These are phyloP conservation scores for Hepsetus odoe DNA, from an alignment of 2,113 vertebrate genomes.

Conservation along the genomic window DNA sequence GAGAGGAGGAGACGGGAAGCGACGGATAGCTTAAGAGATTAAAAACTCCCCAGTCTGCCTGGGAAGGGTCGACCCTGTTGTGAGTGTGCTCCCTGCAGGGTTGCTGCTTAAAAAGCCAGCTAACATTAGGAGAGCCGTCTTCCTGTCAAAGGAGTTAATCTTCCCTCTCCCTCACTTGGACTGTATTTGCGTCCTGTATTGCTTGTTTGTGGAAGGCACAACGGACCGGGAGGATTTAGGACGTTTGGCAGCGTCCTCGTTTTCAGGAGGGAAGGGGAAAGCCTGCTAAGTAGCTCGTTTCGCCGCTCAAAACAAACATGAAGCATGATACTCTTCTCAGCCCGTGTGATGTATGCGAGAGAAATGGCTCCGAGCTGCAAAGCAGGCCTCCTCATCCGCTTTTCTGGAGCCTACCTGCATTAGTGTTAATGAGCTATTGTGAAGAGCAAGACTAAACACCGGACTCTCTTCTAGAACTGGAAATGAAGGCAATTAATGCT, in stretches of 20 bases:
- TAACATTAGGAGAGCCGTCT: constrained; percentile 67
- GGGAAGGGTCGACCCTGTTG: constrained; percentile 50
- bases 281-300: constrained; percentile 66
- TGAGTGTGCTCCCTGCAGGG: constrained; percentile 60
- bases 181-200: constrained; percentile 48
- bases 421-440: constrained; percentile 7
- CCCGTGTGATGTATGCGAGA: background rate
- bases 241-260: constrained; percentile 62
- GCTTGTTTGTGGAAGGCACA: constrained; percentile 67
- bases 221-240: constrained; percentile 70
- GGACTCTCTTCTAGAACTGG: constrained; percentile 22
- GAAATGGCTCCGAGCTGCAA: background rate
- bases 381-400: background rate
- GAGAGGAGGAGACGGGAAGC: background rate
- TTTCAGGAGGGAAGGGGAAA: constrained; percentile 56
- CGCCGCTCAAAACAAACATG: constrained; percentile 41
- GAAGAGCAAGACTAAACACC: background rate
- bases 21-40: constrained; percentile 68
- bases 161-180: constrained; percentile 58
- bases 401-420: constrained; percentile 2
- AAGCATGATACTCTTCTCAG: constrained; percentile 36
- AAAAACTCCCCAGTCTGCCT: constrained; percentile 57
- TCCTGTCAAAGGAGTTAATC: constrained; percentile 67
- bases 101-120: constrained; percentile 57
- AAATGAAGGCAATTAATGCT: constrained; percentile 46